phyloP scores from a whole-genome alignment of 1,140 invertebrate genomes.

The Antheraea mylitta region DNA sequence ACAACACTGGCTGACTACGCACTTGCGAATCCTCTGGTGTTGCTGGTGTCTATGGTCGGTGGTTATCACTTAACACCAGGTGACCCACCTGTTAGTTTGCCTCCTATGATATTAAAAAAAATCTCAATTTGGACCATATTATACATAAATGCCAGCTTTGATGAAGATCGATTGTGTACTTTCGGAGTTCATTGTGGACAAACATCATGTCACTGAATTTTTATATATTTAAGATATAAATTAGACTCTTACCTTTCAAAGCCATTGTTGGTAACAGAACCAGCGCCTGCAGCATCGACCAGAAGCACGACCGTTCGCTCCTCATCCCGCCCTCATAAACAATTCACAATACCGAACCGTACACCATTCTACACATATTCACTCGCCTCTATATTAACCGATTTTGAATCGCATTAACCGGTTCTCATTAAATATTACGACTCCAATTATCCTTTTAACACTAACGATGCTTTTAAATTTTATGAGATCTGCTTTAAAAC shows the following conservation, averaged over 20 bases:
- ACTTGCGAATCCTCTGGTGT: too few relatives aligned
- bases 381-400: not conserved
- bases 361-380: slow-evolving; percentile 41
- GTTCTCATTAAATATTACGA: slow-evolving; percentile 21
- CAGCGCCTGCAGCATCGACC: slow-evolving; percentile 67
- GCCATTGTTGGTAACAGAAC: slow-evolving; percentile 67
- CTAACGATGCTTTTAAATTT: not conserved
- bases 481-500: not conserved
- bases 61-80: too few relatives aligned
- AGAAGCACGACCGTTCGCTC: slow-evolving; percentile 62
- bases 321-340: slow-evolving; percentile 57
- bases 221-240: not conserved
- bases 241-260: slow-evolving; percentile 52
- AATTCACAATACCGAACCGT: slow-evolving; percentile 52
- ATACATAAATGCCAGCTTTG: too few relatives aligned
- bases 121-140: too few relatives aligned
- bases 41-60: too few relatives aligned
- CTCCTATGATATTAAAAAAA: too few relatives aligned
- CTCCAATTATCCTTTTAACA: slow-evolving; percentile 23
- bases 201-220: too few relatives aligned
- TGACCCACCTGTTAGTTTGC: too few relatives aligned
- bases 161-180: too few relatives aligned
- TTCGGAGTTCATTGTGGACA: too few relatives aligned
- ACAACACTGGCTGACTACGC: too few relatives aligned
- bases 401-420: too few relatives aligned